These are phyloP conservation scores for Plotosus lineatus DNA, from an alignment of 2,113 vertebrate species.

Conservation along the genomic window DNA sequence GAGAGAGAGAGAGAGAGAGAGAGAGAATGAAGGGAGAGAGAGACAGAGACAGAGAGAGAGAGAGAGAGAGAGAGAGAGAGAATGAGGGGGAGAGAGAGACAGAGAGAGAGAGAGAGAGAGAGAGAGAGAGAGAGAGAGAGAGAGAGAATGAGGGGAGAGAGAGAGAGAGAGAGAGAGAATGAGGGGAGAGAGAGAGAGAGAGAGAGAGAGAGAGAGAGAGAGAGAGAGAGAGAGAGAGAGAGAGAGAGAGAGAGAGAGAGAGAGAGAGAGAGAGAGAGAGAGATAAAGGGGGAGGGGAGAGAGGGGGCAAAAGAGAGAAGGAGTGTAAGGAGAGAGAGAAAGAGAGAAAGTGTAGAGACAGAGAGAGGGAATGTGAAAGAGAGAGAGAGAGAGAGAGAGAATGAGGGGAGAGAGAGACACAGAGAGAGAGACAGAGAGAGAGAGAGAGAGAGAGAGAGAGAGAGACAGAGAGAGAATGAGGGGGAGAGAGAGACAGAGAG, in stretches of 20 bases:
- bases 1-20: background rate
- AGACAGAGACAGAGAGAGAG: too few species aligned
- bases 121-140: conserved; percentile 12
- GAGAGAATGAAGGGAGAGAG: conserved; percentile 3
- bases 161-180: background rate
- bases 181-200: background rate
- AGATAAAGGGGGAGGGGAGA: too few species aligned
- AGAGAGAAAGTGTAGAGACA: conserved; percentile 15
- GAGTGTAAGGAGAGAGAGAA: background rate
- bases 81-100: background rate
- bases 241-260: conserved; percentile 11
- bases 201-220: background rate
- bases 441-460: background rate
- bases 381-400: background rate
- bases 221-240: conserved; percentile 12
- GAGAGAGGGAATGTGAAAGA: background rate
- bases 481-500: background rate
- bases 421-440: background rate
- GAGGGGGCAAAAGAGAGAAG: background rate
- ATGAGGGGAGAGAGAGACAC: background rate
- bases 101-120: conserved; percentile 3
- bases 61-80: background rate
- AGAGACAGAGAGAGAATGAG: conserved; percentile 19
- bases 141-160: background rate
- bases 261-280: background rate